phyloP scores from a whole-genome alignment of 2,113 vertebrate species.

The Dasyornis broadbenti region DNA sequence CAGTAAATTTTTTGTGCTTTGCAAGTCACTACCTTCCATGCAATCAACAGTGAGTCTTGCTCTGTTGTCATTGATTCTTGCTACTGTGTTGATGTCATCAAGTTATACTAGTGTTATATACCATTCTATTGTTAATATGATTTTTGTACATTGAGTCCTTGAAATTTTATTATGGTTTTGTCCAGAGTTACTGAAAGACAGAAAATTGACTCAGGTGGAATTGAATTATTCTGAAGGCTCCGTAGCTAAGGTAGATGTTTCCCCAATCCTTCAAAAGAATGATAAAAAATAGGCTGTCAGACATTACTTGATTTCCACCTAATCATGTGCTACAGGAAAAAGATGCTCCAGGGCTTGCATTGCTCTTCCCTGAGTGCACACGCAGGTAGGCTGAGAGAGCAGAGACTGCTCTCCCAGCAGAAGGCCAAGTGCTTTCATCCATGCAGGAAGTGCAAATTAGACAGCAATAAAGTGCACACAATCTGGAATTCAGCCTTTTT shows the following conservation, averaged over 20 bases:
- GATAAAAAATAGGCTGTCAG: neutral
- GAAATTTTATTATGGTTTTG: constrained; percentile 1
- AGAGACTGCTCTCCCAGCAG: too few species aligned
- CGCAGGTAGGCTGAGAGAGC: neutral
- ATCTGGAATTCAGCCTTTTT: neutral
- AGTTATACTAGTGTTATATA: neutral
- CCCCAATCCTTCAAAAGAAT: constrained; percentile 15
- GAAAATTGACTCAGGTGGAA: neutral
- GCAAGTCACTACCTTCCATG: neutral
- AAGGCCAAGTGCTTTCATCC: constrained; percentile 31
- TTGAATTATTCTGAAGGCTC: constrained; percentile 14
- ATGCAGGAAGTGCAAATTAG: neutral
- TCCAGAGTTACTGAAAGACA: neutral
- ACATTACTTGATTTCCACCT: constrained; percentile 29
- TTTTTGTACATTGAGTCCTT: neutral
- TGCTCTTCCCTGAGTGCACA: neutral
- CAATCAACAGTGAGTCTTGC: neutral
- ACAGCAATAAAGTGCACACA: neutral
- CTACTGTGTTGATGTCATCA: neutral
- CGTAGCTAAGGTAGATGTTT: neutral
- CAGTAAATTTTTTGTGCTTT: neutral
- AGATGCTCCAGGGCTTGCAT: neutral
- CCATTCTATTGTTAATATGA: neutral
- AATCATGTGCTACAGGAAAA: neutral
- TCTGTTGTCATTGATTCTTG: neutral